Base-by-base conservation (phyloP, 2,797 vertebrate genomes). In the Crotalus adamanteus region DNA sequence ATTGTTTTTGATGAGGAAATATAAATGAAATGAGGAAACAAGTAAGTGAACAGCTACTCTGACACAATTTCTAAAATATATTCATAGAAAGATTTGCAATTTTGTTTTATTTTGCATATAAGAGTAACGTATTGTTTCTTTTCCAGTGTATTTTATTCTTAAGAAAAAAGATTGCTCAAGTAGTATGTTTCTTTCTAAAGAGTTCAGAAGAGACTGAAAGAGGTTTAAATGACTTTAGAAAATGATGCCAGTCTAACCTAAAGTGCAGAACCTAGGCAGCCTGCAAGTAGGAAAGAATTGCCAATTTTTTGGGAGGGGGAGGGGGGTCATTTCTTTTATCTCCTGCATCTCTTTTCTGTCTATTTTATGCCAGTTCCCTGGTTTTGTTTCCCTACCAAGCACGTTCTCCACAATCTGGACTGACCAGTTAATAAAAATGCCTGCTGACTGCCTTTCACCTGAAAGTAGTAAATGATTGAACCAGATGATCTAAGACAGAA, bases 241-340 rank as follows among this genome's bases (percentile, higher is more conserved):
- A 47, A 60, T 61, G 22, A 20, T 31, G 4, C 42, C 73, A 42
- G 22, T 42, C 37, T 83, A 42, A 47, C 18, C 31, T 56, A 53
- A n/a, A 56, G 7, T 31, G 31, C 7, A 42, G 65, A 86, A 86
- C 2, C 0, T 55, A 22, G 0, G 16, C 18, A 56, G 31, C 65
- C 31, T 57, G 20, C 14, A 87, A 5, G 56, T 69, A 25, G 16
- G 51, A 87, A 87, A 56, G 5, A 59, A 51, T 4, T 1, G 25
- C 2, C 11, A 65, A 20, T 9, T 14, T 4, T 12, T 9, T 14
- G 4, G 20, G 63, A 4, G 28, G 4, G 63, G 1, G 0, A 0
- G 63, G 12, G 28, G 8, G 14, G 59, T 9, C 31, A 31, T 25
- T 14, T 37, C 1, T 9, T 86, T 63, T 37, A 65, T 37, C 86